Base-by-base conservation (phyloP, 2,797 vertebrate species). In the Peromyscus attwateri region DNA sequence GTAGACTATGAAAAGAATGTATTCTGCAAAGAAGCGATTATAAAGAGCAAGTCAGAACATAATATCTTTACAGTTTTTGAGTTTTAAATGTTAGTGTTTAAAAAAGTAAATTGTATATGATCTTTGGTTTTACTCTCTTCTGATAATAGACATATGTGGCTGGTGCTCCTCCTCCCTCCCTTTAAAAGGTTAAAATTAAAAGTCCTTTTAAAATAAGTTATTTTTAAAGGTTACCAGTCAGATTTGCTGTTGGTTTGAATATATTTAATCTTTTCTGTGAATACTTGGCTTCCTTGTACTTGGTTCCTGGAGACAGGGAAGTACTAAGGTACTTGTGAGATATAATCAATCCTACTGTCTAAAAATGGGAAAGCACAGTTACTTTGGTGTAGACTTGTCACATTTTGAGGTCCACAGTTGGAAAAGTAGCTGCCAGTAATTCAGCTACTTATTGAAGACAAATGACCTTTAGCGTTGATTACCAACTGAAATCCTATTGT, bases 251-350 rank as follows among this genome's bases (percentile, higher is more conserved):
- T 87, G 6, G 9, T 95, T 95, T 94, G 82, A 60, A 92, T 14
- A 34, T 49, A 85, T 19, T 62, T 85, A 43, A 84, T 96, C 46
- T 91, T 94, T 96, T 87, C 62, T 96, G 87, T 83, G 34, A 76
- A 57, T 17, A 6, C 37, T n/a, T 17, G 19, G 81, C n/a, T 81
- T 87, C 37, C 12, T 94, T 25, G 73, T 94, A 13, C 77, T 37
- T 68, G 13, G n/a, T 66, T 95, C 68, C 29, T 66, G 92, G 83
- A 95, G 57, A 84, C 73, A 19, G 60, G 49, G 91, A 95, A 93
- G 21, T 10, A 87, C 0, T 89, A 80, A 90, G 19, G 23, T 83
- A 3, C 40, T 40, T 83, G 37, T 90, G 62, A 85, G 93, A 40
- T 79, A 16, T 23, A 92, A 14, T 49, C 10, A 76, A 68, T 66